Base-by-base conservation (phyloP, 2,113 vertebrate species). In the Serilophus lunatus region DNA sequence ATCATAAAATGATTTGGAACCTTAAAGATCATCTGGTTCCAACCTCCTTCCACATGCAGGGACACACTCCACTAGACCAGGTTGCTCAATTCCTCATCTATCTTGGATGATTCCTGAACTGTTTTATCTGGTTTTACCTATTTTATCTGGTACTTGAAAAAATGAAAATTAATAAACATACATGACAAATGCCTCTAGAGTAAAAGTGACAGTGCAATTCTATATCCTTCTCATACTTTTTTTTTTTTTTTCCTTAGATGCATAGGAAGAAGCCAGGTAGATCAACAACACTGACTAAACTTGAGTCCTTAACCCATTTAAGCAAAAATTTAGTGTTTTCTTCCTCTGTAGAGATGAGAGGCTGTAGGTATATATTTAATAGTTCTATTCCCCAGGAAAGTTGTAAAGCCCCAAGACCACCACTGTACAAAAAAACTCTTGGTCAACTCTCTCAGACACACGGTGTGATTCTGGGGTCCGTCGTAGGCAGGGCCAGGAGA, bases 31-130 rank as follows among this genome's bases (percentile, higher is more conserved):
- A 40, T 29, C 10, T 66, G 7, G 7, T 45, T 38, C 9, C 16
- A 75, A 8, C 1, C 0, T 7, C 7, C 23, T 59, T 26, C 5
- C 18, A 7, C 12, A 7, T 12, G 5, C 10, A 60, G 10, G 33
- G 28, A 38, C 4, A n/a, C 3, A 1, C 45, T 53, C 29, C 17
- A 26, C 20, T 31, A 22, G 38, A 68, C 7, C 5, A 40, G 7
- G 5, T 40, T 35, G 17, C 3, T 68, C 53, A 40, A 5, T 22
- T 3, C 38, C 24, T 4, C 8, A 12, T 68, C 20, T 38, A 60
- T 8, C 20, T 3, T 18, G 7, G 9, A 22, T 47, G 45, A 47
- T 47, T 8, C 8, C 22, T 53, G 29, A 47, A 15, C 23, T 69
- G 14, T 54, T 75, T 89, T 9, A 20, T 4, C 16, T 66, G 23